Base-by-base conservation (phyloP, 2,888 invertebrate species). In the Melinaea menophilus region DNA sequence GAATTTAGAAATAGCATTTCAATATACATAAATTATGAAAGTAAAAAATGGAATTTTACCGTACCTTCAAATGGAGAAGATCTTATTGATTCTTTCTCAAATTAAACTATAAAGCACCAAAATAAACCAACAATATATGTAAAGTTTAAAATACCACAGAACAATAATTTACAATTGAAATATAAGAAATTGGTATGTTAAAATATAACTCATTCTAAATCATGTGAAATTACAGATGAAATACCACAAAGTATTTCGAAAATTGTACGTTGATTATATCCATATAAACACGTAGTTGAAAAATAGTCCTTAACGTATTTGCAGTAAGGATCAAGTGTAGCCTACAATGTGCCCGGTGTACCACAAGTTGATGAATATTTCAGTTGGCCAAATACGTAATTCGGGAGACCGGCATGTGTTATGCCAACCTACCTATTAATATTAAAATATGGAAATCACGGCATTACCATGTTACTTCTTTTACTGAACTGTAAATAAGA, bases 361-460 rank as follows among this genome's bases (percentile, higher is more conserved):
- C 65, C 61, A 63, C 64, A 64, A 58, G 61, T 60, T 68, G 75
- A 77, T 82, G 81, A 84, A 84, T 84, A 84, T 84, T 84, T 84
- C 77, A 81, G 74, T 75, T 74, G 76, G 73, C 73, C 78, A 78
- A 79, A 67, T 79, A 78, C 76, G 78, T 81, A 80, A 84, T 84
- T 81, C 76, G 70, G 74, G 71, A 73, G 73, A 75, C 79, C 76
- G 74, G 75, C 77, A 76, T 72, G 73, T 67, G 71, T 72, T 71
- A 71, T 72, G 69, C 73, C 73, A 71, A 72, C 75, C 74, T 71
- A 70, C 73, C 73, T 81, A 82, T 86, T 84, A 84, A 86, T 87
- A 87, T 88, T 87, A 86, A 87, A 82, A 84, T 84, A 86, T 88
- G 85, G 76, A 84, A 86, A 87, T 85, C 79, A 77, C 72, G 69